phyloP scores from a whole-genome alignment of 2,888 invertebrate species.

The Leptogaster cylindrica region DNA sequence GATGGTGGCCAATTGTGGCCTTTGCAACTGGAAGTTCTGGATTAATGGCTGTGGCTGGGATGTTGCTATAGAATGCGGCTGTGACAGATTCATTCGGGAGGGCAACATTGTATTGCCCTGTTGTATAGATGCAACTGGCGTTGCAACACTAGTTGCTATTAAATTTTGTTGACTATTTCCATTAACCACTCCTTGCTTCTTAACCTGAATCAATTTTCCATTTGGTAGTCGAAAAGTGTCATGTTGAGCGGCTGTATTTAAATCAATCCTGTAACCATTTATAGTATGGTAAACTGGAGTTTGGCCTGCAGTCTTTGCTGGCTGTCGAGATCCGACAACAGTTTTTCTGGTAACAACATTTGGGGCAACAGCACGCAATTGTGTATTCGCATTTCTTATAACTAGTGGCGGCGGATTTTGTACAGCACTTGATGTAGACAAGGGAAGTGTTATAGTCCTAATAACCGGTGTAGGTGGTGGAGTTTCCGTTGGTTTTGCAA shows the following conservation, averaged over 20 bases:
- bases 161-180: too few species aligned
- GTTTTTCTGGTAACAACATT: conserved; percentile 40
- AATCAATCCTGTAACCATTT: conserved; percentile 61
- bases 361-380: conserved; percentile 52
- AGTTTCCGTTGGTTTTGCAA: neutral
- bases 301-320: conserved; percentile 41
- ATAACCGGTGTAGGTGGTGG: neutral
- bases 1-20: conserved; percentile 42
- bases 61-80: conserved; percentile 43
- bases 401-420: conserved; percentile 56
- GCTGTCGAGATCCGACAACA: conserved; percentile 46
- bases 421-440: conserved; percentile 10
- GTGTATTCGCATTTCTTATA: conserved; percentile 55
- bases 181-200: conserved; percentile 54
- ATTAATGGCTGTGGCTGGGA: conserved; percentile 41
- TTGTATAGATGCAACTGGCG: too few species aligned
- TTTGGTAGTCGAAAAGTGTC: conserved; percentile 61
- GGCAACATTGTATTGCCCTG: too few species aligned
- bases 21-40: conserved; percentile 39
- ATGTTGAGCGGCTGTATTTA: conserved; percentile 61
- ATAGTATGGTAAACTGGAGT: conserved; percentile 61
- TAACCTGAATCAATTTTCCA: conserved; percentile 61
- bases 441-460: neutral
- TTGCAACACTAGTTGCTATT: too few species aligned
- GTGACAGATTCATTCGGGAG: conserved; percentile 37